Conservation (phyloP, 1,140 invertebrate genomes). For the Hydropsyche tenuis region DNA sequence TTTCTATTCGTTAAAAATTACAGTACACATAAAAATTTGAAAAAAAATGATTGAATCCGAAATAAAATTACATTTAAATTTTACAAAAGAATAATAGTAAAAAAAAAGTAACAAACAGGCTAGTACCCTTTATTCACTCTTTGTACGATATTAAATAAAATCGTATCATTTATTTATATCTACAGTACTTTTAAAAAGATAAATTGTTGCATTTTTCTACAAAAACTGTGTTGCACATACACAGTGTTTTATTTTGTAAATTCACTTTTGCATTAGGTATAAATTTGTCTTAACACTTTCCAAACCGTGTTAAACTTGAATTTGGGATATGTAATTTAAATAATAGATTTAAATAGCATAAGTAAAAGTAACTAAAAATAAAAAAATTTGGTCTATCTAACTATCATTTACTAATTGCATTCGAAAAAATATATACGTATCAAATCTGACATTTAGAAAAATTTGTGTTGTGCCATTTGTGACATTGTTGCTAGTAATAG, state of each 20-base stretch:
- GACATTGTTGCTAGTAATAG: constrained; percentile 12
- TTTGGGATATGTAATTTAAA: constrained; percentile 11
- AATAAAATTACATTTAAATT: background rate
- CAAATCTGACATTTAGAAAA: constrained; percentile 17
- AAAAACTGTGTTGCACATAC: too few species aligned
- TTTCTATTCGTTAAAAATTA: too few species aligned
- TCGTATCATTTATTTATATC: too few species aligned
- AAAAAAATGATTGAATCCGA: too few species aligned
- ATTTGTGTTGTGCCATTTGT: constrained; percentile 18
- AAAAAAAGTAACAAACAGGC: too few species aligned
- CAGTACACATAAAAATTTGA: too few species aligned
- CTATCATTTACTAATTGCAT: constrained; percentile 4
- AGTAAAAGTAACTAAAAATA: background rate
- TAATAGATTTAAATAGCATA: background rate
- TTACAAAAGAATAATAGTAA: background rate
- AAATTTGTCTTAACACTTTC: background rate
- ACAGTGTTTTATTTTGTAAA: background rate
- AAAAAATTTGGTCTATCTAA: constrained; percentile 10
- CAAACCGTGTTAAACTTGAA: background rate
- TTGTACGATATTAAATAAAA: too few species aligned
- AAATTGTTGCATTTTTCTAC: too few species aligned
- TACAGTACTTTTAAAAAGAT: too few species aligned
- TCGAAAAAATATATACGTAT: constrained; percentile 20
- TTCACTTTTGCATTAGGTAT: background rate
- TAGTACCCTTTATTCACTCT: too few species aligned